Base-by-base conservation (phyloP, 1,140 invertebrate species). In the Bombus breviceps region DNA sequence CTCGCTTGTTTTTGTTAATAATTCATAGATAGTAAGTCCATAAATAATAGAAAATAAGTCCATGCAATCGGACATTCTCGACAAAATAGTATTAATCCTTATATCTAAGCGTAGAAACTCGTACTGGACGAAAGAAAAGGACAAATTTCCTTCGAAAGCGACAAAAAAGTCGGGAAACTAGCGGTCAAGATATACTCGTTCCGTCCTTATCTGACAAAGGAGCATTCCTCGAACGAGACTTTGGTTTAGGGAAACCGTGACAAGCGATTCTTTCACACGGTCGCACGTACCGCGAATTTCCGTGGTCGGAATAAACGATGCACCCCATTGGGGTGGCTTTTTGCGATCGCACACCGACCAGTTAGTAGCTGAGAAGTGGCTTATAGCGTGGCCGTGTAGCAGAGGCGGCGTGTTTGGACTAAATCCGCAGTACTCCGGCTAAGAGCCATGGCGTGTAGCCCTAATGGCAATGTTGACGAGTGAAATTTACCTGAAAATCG, bases 401-500 rank as follows among this genome's bases (percentile, higher is more conserved):
- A 22, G 78, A 75, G 59, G 34, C 39, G 25, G 28, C 34, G 78
- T 85, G 84, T 85, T 85, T 81, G 71, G 78, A 81, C 84, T 81
- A 83, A 89, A 84, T 69, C 75, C 82, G 57, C 79, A 78, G 75
- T 90, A 69, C 76, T 90, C 73, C 74, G 47, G 87, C 89, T 92
- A 92, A 93, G 89, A 92, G 92, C 92, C 82, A 92, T 92, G 85
- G 89, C 91, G 83, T 93, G 92, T 92, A 88, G 78, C 85, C 88
- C 90, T 93, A 93, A 92, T 93, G 92, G 90, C 85, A 78, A 80
- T 89, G 75, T 87, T 87, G 86, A 77, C 87, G 82, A 85, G 82
- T 88, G 86, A 90, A 91, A 92, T 92, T 92, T 90, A 92, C 90
- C 88, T 88, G 91, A 89, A 92, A 92, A 92, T 92, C 87, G 83